These are phyloP conservation scores for Poeciliopsis turrubarensis DNA, from an alignment of 2,113 vertebrate species.

Conservation along the genomic window DNA sequence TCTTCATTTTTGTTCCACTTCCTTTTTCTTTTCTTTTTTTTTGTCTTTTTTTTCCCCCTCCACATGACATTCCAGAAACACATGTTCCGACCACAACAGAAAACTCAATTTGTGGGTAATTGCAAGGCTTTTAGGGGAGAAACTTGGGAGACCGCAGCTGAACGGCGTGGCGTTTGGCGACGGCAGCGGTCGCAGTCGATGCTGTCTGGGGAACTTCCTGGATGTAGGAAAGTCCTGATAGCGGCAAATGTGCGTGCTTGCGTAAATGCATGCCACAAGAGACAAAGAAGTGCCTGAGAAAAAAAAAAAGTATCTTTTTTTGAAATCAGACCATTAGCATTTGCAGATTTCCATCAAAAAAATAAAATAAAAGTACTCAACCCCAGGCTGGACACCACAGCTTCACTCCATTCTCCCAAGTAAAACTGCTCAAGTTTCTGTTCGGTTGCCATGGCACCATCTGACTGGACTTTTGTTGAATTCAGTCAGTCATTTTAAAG, in stretches of 20 bases:
- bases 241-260: constrained; percentile 14
- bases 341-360: neutral
- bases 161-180: constrained; percentile 13
- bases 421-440: no score
- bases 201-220: constrained; percentile 48
- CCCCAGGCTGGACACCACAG: no score
- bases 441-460: no score
- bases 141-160: constrained; percentile 19
- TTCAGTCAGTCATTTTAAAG: no score
- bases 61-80: constrained; percentile 17
- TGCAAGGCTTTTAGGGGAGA: constrained; percentile 24
- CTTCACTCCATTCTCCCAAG: no score
- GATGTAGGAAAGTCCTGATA: constrained; percentile 7
- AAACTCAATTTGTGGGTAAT: constrained; percentile 27
- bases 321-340: neutral
- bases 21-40: no score
- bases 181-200: constrained; percentile 7
- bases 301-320: no score
- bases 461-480: no score
- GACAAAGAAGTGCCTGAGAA: neutral
- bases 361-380: no score
- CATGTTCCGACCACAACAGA: constrained; percentile 6
- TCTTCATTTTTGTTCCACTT: neutral
- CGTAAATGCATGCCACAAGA: constrained; percentile 15
- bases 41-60: constrained; percentile 1